Evolutionary conservation across 2,113 vertebrate species (phyloP), one percentile per base, ranked within the genome.

Genomic region (Scalopus aquaticus): DNA sequence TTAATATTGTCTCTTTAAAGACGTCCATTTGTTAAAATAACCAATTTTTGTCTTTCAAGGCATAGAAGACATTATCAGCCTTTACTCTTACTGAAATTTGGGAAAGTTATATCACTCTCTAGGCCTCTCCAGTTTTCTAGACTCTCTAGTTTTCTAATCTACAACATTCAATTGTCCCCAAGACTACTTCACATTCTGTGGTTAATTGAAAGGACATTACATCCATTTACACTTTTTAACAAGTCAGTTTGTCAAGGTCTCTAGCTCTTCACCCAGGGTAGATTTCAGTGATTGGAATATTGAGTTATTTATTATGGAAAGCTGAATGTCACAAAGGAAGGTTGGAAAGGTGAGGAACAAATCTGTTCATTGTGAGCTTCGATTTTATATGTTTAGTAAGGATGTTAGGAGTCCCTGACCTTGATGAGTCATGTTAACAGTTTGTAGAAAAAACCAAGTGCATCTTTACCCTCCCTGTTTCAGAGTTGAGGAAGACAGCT

Each of bases 361-460:
- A 74, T 90, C 51, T 82, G 15, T 56, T 39, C 58, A 77, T 58
- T 70, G 32, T 65, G 76, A 60, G 6, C n/a, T 46, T 58, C 51
- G 58, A n/a, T 37, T 93, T 91, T 16, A 73, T 49, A 77, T 83
- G n/a, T 69, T 86, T 80, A 76, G 76, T 82, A 74, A 82, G 62
- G 93, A 86, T 24, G 7, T 74, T 82, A 37, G 35, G 28, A 69
- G 58, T 9, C 1, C 9, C 22, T 4, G 58, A 6, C 37, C 44
- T 16, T 49, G 69, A 64, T 84, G 6, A 78, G 42, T 37, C 9
- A 70, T 39, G 46, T 79, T 90, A 79, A 20, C 9, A 35, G 54
- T 46, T 44, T 13, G 79, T 89, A 86, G 22, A 79, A 42, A 13
- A 87, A 88, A 20, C 51, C 28, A 58, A 51, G 72, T 37, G 42